These are phyloP conservation scores for Teleogryllus occipitalis DNA, from an alignment of 1,140 invertebrate species.

Conservation along the genomic window DNA sequence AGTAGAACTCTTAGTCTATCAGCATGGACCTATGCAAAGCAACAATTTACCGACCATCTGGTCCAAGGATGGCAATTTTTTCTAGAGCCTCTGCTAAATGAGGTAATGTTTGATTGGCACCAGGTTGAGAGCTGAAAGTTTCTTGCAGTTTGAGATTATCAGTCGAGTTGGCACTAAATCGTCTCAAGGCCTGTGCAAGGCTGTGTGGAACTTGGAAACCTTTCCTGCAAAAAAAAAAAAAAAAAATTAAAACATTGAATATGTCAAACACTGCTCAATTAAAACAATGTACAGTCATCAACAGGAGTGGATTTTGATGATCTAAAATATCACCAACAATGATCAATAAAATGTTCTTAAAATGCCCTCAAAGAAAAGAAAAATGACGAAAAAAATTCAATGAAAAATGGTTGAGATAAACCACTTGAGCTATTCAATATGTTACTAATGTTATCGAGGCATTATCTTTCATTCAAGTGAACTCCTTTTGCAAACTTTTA, in stretches of 20 bases:
- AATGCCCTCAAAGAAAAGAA: too few relatives aligned
- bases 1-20: conserved; percentile 12
- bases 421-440: too few relatives aligned
- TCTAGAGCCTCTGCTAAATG: conserved; percentile 40
- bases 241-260: conserved; percentile 3
- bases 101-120: conserved; percentile 36
- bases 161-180: background rate
- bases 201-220: conserved; percentile 44
- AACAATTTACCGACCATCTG: conserved; percentile 34
- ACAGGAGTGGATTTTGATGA: too few relatives aligned
- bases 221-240: conserved; percentile 29
- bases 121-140: conserved; percentile 31
- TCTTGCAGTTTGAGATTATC: background rate
- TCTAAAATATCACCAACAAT: too few relatives aligned
- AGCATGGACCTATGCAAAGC: background rate
- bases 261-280: background rate
- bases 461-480: too few relatives aligned
- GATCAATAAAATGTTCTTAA: too few relatives aligned
- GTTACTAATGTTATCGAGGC: too few relatives aligned
- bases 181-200: conserved; percentile 34
- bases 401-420: too few relatives aligned
- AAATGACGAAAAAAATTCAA: too few relatives aligned
- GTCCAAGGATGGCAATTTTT: conserved; percentile 38
- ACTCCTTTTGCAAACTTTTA: too few relatives aligned
- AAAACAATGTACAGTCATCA: too few relatives aligned